phyloP scores from a whole-genome alignment of 2,797 vertebrate genomes.

The Lithobates sylvaticus region DNA sequence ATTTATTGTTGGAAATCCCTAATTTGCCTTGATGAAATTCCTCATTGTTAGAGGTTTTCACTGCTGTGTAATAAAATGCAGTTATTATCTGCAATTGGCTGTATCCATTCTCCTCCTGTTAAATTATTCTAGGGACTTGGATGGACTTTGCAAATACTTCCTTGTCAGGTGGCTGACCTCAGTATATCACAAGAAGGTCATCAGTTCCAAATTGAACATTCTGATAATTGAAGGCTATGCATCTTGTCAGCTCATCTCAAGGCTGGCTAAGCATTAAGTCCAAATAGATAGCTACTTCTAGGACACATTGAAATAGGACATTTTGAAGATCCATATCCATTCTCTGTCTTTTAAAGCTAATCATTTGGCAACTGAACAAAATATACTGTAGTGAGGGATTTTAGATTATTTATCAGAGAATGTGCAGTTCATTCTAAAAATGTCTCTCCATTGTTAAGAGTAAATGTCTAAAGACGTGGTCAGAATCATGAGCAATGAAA shows the following conservation, averaged over 20 bases:
- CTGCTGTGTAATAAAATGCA: too few species aligned
- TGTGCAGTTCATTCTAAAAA: too few species aligned
- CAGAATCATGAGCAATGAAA: neutral
- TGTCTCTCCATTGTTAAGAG: neutral
- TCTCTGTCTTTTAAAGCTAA: slow-evolving; percentile 21
- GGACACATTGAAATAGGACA: slow-evolving; percentile 2
- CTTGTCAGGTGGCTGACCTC: slow-evolving; percentile 42
- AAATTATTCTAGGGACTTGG: slow-evolving; percentile 5
- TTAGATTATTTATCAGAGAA: neutral
- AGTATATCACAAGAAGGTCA: slow-evolving; percentile 38
- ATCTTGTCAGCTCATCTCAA: slow-evolving; percentile 40
- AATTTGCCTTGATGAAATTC: too few species aligned
- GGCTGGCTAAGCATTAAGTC: slow-evolving; percentile 33
- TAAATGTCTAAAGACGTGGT: neutral
- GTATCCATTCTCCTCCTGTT: neutral
- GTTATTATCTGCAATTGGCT: neutral
- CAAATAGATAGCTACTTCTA: slow-evolving; percentile 17
- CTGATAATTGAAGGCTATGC: slow-evolving; percentile 43
- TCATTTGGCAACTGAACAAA: slow-evolving; percentile 8
- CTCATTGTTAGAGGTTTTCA: too few species aligned
- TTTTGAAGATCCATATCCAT: neutral
- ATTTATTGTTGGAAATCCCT: too few species aligned
- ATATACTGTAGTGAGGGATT: slow-evolving; percentile 1
- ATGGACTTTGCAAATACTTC: slow-evolving; percentile 4
- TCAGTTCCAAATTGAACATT: slow-evolving; percentile 13